A percentile compares a stretch with the other conserved stretches of the same genome.
These are phyloP conservation scores for Geodia barretti DNA, from an alignment of 37 sponge, comb jelly and placozoan species.

Conservation along the genomic window DNA sequence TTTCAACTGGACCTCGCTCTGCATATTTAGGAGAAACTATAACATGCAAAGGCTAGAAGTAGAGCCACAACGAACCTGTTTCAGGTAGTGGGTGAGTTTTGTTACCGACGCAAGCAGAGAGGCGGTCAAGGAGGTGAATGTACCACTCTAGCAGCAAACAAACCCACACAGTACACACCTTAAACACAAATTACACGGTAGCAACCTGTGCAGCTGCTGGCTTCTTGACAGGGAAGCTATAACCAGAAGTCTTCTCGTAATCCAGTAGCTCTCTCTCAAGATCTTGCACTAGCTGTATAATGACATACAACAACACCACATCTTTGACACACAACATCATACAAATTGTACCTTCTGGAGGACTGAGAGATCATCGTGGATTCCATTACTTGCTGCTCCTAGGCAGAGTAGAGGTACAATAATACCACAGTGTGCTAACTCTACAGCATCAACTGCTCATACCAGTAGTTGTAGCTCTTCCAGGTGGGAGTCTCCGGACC, in stretches of 20 bases:
- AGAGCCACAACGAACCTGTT: slow-evolving; percentile 36
- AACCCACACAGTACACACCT: too few species aligned
- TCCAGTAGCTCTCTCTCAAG: slow-evolving; percentile 41
- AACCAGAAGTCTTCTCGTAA: slow-evolving; percentile 29
- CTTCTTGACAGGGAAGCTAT: neutral
- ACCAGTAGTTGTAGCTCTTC: neutral
- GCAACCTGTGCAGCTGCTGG: neutral
- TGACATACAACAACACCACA: too few species aligned
- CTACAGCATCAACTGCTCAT: neutral
- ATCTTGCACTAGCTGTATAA: slow-evolving; percentile 32
- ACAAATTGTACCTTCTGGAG: neutral
- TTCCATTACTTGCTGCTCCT: neutral
- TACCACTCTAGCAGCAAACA: neutral
- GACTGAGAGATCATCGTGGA: neutral
- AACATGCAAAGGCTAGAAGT: too few species aligned
- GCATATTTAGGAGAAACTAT: too few species aligned
- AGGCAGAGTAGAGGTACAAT: neutral
- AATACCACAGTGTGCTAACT: neutral
- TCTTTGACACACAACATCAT: neutral
- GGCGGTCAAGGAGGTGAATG: slow-evolving; percentile 25
- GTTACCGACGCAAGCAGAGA: slow-evolving; percentile 38
- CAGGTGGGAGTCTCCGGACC: neutral
- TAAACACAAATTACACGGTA: neutral
- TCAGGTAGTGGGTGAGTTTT: slow-evolving; percentile 42
- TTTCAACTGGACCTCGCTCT: slow-evolving; percentile 59